Conservation (phyloP, 2,888 invertebrate genomes). For the Carpatolechia fugitivella region DNA sequence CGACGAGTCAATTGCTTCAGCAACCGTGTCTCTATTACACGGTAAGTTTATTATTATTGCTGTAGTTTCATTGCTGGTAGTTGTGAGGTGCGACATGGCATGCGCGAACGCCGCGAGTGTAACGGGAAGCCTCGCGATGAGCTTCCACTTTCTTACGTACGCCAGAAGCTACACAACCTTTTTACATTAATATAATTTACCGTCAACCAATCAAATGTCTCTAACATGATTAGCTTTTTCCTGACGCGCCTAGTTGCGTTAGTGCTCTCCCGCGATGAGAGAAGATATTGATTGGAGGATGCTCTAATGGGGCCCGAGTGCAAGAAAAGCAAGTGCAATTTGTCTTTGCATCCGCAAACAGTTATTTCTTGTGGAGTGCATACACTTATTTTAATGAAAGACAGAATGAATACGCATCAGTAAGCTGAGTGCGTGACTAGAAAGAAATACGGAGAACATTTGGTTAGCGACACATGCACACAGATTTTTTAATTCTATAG, state of each 20-base stretch:
- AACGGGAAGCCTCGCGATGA: conserved; percentile 11
- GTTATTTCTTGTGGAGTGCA: neutral
- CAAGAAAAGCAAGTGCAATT: conserved; percentile 3
- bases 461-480: too few species aligned
- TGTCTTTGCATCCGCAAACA: neutral
- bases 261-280: neutral
- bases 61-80: conserved; percentile 57
- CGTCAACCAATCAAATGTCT: conserved; percentile 9
- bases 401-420: neutral
- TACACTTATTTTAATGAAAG: neutral
- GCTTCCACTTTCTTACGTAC: conserved; percentile 13
- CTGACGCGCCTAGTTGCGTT: neutral
- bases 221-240: conserved; percentile 12
- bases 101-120: conserved; percentile 27
- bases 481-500: too few species aligned
- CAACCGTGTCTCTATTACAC: conserved; percentile 48
- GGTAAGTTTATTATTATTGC: conserved; percentile 47
- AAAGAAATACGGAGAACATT: neutral
- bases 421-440: neutral
- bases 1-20: conserved; percentile 20
- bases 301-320: conserved; percentile 1
- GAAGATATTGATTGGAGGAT: neutral
- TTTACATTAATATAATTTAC: conserved; percentile 8
- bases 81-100: conserved; percentile 39
- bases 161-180: conserved; percentile 46